Percentiles rank a stretch among this genome's conserved stretches.
phyloP scores from a whole-genome alignment of 2,113 vertebrate genomes.

The Todiramphus saurophagus region DNA sequence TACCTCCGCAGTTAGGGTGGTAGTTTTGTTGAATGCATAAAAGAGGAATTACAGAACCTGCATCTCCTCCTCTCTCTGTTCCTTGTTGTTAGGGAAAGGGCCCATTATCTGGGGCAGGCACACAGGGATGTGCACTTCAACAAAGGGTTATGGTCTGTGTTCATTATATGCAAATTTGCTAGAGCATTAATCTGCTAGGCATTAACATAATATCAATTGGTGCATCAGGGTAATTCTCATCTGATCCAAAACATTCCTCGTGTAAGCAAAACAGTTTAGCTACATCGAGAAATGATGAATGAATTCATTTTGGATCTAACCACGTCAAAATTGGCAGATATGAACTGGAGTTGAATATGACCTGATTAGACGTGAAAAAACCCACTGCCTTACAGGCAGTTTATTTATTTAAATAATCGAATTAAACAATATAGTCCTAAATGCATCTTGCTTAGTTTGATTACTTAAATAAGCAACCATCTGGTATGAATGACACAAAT shows the following conservation, averaged over 20 bases:
- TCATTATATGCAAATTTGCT: conserved; percentile 71
- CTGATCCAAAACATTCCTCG: conserved; percentile 39
- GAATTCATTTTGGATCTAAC: background rate
- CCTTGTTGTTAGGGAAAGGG: background rate
- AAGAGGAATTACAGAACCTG: conserved; percentile 8
- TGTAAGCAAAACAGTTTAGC: conserved; percentile 7
- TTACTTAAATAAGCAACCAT: conserved; percentile 42
- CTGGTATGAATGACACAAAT: background rate
- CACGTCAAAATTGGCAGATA: background rate
- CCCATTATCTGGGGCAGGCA: conserved; percentile 46
- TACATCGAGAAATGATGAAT: background rate
- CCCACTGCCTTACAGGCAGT: background rate
- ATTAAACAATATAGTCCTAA: conserved; percentile 31
- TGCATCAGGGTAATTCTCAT: conserved; percentile 2
- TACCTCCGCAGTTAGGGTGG: background rate
- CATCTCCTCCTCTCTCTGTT: background rate
- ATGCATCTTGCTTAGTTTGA: conserved; percentile 33
- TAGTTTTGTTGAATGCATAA: conserved; percentile 3
- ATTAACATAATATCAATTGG: conserved; percentile 64
- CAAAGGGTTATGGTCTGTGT: background rate
- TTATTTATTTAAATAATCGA: conserved; percentile 48
- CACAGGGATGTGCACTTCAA: conserved; percentile 36
- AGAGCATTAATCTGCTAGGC: conserved; percentile 52
- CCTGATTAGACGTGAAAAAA: background rate
- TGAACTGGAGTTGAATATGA: background rate